These are phyloP conservation scores for Akabosia matsudoensis DNA, from an alignment of 1,140 invertebrate species.

Conservation along the genomic window DNA sequence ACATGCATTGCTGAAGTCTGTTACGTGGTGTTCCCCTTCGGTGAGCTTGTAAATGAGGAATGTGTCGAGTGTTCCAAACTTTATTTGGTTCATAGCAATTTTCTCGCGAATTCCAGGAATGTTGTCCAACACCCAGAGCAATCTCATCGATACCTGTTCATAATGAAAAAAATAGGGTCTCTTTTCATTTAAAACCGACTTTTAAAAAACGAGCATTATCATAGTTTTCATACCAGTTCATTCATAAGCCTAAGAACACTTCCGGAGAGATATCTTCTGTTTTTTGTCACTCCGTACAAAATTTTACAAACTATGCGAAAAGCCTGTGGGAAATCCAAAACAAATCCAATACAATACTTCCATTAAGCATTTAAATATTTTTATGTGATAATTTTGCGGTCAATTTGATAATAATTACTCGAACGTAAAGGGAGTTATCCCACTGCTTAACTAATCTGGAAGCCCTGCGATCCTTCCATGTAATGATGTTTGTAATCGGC, in stretches of 20 bases:
- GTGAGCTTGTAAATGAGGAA: slow-evolving; percentile 84
- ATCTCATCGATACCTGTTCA: slow-evolving; percentile 67
- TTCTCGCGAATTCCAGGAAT: slow-evolving; percentile 63
- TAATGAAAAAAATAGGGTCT: no score
- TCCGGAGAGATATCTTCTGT: slow-evolving; percentile 73
- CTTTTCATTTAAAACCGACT: no score
- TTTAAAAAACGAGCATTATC: not conserved
- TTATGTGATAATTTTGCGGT: not conserved
- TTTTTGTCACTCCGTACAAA: slow-evolving; percentile 71
- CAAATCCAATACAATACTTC: slow-evolving; percentile 4
- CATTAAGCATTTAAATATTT: no score
- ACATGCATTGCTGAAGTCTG: slow-evolving; percentile 79
- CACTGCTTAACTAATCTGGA: slow-evolving; percentile 73
- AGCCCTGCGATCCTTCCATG: slow-evolving; percentile 91
- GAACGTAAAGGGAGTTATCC: slow-evolving; percentile 78
- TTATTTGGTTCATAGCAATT: slow-evolving; percentile 60
- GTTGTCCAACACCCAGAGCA: slow-evolving; percentile 74
- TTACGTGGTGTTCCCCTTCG: slow-evolving; percentile 66
- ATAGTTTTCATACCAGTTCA: slow-evolving; percentile 62
- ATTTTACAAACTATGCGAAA: slow-evolving; percentile 63
- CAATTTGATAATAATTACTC: no score
- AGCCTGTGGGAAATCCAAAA: slow-evolving; percentile 50
- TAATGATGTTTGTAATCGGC: slow-evolving; percentile 89
- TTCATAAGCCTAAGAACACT: slow-evolving; percentile 76
- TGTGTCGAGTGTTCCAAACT: slow-evolving; percentile 89